These are phyloP conservation scores for Sphaerophoria rueppellii DNA, from an alignment of 2,888 invertebrate genomes.

Conservation along the genomic window DNA sequence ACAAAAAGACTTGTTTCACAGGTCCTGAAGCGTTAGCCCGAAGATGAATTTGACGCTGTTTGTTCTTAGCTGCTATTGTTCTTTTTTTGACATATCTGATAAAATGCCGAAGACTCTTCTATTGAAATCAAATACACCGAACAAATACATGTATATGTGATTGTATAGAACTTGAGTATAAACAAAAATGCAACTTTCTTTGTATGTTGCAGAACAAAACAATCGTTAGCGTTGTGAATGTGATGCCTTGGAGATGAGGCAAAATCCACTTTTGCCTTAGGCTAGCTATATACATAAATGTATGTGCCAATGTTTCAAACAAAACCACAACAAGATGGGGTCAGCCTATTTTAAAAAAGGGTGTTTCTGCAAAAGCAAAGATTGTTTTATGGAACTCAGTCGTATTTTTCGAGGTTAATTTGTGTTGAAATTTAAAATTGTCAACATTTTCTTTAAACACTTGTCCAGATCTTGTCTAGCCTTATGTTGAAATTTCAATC, in stretches of 20 bases:
- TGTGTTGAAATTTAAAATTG: not conserved
- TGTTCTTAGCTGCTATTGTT: constrained; percentile 1
- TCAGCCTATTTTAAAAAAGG: constrained; percentile 48
- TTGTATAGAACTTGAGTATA: not conserved
- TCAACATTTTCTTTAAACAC: too few relatives aligned
- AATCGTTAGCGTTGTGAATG: constrained; percentile 40
- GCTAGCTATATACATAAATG: not conserved
- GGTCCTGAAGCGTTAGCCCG: not conserved
- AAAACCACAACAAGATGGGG: constrained; percentile 48
- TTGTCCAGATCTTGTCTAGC: too few relatives aligned
- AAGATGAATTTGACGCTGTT: not conserved
- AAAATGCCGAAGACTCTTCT: constrained; percentile 50
- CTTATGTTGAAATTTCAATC: too few relatives aligned
- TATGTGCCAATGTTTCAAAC: constrained; percentile 12
- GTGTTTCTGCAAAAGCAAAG: not conserved
- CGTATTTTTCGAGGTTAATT: too few relatives aligned
- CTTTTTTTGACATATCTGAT: constrained; percentile 12
- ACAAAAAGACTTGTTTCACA: not conserved
- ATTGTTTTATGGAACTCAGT: not conserved
- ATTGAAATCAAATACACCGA: constrained; percentile 58
- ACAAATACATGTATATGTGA: not conserved
- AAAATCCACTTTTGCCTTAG: constrained; percentile 43
- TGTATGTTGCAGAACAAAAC: constrained; percentile 32
- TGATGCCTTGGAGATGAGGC: constrained; percentile 49
- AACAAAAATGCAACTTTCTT: constrained; percentile 65